Evolutionary conservation across 1,140 invertebrate species (phyloP), one percentile per base, ranked within the genome.

Genomic region (Drosophila saltans): DNA sequence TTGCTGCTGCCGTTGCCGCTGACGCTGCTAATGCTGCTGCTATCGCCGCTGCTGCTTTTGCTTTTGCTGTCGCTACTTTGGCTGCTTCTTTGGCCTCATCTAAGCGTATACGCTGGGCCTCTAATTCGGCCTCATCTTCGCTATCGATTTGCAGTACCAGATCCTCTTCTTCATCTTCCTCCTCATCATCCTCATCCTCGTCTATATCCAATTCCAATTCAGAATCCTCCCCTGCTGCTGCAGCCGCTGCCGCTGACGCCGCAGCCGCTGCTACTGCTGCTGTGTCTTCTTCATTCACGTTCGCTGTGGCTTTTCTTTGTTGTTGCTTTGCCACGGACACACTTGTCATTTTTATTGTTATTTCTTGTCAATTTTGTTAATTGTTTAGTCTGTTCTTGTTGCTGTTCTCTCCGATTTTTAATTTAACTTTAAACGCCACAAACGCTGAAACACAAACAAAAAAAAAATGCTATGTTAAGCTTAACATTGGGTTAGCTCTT

Each of bases 121-220:
- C 90, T 63, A 91, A 40, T 55, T 91, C 90, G 5, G 90, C 90
- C 78, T 91, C 90, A 45, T 91, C 90, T 61, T 91, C 90, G 56
- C 90, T 91, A 58, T 91, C 91, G 24, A 91, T 91, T 64, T 84
- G 89, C 10, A 91, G 56, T 8, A 71, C 66, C 41, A 90, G 84
- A 78, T 88, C 81, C 36, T 72, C 81, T 24, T 89, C 85, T 10
- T 72, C 85, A 65, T 81, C 78, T 21, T 62, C 67, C 7, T 81
- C 88, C 8, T 82, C 56, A 45, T 85, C 63, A 40, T 81, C 84
- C 11, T 90, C 88, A 4, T 81, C 73, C n/a, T 83, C 76, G 40
- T 89, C 89, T 48, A 81, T 80, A 39, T 85, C 89, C 55, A 89
- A 45, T 24, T 80, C 81, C 40, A 89, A 83, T 55, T 82, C 82